phyloP scores from a whole-genome alignment of 1,140 invertebrate genomes.

The Drosophila nikananu region DNA sequence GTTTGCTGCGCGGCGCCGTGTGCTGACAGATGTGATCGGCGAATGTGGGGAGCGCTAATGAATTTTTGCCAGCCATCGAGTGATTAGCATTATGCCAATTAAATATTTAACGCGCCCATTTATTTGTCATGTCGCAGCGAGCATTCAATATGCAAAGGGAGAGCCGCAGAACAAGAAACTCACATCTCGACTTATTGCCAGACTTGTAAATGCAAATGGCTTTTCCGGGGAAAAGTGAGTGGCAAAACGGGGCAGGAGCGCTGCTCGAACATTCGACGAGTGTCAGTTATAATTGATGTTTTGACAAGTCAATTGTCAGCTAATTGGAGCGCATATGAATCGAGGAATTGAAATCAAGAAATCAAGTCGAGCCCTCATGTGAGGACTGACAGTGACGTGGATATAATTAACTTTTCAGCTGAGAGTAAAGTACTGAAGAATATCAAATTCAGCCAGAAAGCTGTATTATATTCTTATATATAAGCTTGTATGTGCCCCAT shows the following conservation, averaged over 20 bases:
- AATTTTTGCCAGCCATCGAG: constrained; percentile 71
- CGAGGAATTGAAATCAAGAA: constrained; percentile 25
- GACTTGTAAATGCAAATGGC: constrained; percentile 67
- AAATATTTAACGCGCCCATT: constrained; percentile 75
- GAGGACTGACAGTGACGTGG: constrained; percentile 22
- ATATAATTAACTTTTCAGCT: constrained; percentile 19
- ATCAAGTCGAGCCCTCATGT: constrained; percentile 24
- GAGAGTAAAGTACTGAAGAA: background rate
- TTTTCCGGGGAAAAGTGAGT: constrained; percentile 21
- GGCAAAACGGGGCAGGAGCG: background rate
- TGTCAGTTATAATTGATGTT: constrained; percentile 75
- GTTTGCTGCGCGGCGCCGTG: constrained; percentile 27
- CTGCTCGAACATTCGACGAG: constrained; percentile 30
- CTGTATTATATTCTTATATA: too few species aligned
- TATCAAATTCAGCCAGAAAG: background rate
- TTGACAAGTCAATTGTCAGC: constrained; percentile 80
- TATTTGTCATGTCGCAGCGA: constrained; percentile 58
- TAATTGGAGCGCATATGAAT: constrained; percentile 54
- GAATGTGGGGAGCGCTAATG: constrained; percentile 55
- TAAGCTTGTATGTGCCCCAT: too few species aligned
- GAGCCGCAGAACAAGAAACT: constrained; percentile 48
- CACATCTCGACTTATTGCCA: constrained; percentile 60
- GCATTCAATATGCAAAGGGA: constrained; percentile 58
- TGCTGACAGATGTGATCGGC: constrained; percentile 58
- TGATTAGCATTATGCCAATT: constrained; percentile 75